Base-by-base conservation (phyloP, 2,113 vertebrate species). In the Thalassarche chlororhynchos region DNA sequence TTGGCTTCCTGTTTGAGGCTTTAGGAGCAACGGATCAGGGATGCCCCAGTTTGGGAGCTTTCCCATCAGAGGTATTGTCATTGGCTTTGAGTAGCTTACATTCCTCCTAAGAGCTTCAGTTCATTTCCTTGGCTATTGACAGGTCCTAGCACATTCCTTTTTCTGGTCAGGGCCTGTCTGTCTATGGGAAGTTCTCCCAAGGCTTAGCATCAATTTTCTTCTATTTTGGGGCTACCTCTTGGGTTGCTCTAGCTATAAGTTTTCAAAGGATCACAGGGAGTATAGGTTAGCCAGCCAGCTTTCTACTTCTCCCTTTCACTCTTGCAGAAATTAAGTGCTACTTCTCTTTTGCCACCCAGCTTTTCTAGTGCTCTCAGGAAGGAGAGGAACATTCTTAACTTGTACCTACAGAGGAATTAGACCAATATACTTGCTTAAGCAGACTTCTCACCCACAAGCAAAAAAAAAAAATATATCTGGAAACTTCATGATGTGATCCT, bases 401-500 rank as follows among this genome's bases (percentile, higher is more conserved):
- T 84, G 40, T 16, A 12, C n/a, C 69, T 82, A 1, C 38, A 74
- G 51, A 62, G 42, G 55, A 79, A 12, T 44, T 10, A 38, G 38
- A 51, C 47, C 17, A 8, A 14, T 32, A 51, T 4, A 16, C 40
- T 47, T 57, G 60, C 74, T 75, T 14, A 9, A 64, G 55, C 64
- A 77, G 36, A 9, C 9, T 70, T 8, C 49, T 87, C 65, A 24
- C 6, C 26, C 76, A 28, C 10, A 9, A 72, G 31, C 3, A 14
- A 29, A 76, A n/a, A 18, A 75, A 14, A n/a, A 5, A 32, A 2
- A 26, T 0, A 0, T 1, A 9, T 16, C 8, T 82, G 62, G 44
- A 24, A 85, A 36, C 24, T n/a, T 83, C 10, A 0, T 16, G n/a
- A 44, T 34, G 57, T 31, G 85, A 38, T 82, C 20, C 2, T 44